Evolutionary conservation across 1,140 invertebrate genomes (phyloP).

Genomic region (Oncopodura yosiiana): DNA sequence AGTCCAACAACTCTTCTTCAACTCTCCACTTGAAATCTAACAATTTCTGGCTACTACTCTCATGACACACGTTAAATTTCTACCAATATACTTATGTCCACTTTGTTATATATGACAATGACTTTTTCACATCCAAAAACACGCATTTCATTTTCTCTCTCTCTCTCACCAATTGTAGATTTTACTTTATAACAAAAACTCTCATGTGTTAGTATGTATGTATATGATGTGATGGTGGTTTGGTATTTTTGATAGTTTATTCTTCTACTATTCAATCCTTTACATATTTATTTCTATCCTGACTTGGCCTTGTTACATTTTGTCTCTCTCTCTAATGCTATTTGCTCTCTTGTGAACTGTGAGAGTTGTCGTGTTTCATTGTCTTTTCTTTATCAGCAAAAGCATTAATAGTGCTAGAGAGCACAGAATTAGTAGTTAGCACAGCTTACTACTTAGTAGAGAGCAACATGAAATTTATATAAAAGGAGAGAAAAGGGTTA

Average conservation of each 20-base stretch:
- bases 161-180: too few species aligned
- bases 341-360: background rate
- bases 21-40: background rate
- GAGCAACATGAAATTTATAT: too few species aligned
- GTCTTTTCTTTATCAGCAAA: constrained; percentile 7
- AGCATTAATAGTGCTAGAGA: too few species aligned
- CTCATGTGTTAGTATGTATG: too few species aligned
- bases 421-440: too few species aligned
- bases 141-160: background rate
- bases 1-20: constrained; percentile 8
- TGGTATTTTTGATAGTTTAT: too few species aligned
- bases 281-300: background rate
- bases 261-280: background rate
- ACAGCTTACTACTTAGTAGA: too few species aligned
- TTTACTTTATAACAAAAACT: too few species aligned
- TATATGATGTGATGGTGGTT: too few species aligned
- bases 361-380: constrained; percentile 8
- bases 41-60: constrained; percentile 4
- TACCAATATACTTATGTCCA: constrained; percentile 5
- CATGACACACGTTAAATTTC: constrained; percentile 28
- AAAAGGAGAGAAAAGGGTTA: constrained; percentile 3
- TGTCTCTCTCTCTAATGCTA: background rate
- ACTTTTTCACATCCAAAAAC: background rate
- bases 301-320: background rate
- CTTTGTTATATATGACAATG: background rate